Percentiles rank a stretch among this genome's conserved stretches.
These are phyloP conservation scores for Synanceia verrucosa DNA, from an alignment of 2,797 vertebrate species.

Conservation along the genomic window DNA sequence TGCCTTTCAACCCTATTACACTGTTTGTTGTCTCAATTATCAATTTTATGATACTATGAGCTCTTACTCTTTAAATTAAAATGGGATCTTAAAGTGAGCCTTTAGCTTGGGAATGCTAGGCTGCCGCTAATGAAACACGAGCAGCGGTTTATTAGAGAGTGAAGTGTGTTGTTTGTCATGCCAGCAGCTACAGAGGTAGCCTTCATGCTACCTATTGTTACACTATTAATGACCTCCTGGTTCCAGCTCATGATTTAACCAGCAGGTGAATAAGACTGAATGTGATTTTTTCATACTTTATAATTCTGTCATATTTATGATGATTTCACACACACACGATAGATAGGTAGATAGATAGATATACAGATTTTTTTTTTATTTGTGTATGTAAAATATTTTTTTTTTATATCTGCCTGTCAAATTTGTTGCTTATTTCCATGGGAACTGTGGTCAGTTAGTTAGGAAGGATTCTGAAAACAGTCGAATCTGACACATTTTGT, in stretches of 20 bases:
- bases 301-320: slow-evolving; percentile 35
- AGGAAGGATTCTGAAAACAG: slow-evolving; percentile 9
- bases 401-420: slow-evolving; percentile 32
- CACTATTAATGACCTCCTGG: not conserved
- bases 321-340: slow-evolving; percentile 29
- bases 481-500: not conserved
- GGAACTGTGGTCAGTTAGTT: no score
- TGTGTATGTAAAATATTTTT: slow-evolving; percentile 26
- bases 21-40: slow-evolving; percentile 2
- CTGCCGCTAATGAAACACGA: not conserved
- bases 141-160: not conserved
- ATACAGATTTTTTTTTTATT: slow-evolving; percentile 56
- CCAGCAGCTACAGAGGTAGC: slow-evolving; percentile 23
- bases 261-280: slow-evolving; percentile 22
- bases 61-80: not conserved
- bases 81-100: not conserved
- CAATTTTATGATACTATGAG: not conserved
- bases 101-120: not conserved
- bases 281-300: slow-evolving; percentile 40
- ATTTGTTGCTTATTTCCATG: slow-evolving; percentile 22
- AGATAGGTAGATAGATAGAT: slow-evolving; percentile 33
- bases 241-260: slow-evolving; percentile 14
- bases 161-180: slow-evolving; percentile 6
- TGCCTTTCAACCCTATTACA: not conserved
- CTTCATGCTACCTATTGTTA: slow-evolving; percentile 42